Base-by-base conservation (phyloP, 2,888 invertebrate genomes). In the Eupithecia pulchellata region DNA sequence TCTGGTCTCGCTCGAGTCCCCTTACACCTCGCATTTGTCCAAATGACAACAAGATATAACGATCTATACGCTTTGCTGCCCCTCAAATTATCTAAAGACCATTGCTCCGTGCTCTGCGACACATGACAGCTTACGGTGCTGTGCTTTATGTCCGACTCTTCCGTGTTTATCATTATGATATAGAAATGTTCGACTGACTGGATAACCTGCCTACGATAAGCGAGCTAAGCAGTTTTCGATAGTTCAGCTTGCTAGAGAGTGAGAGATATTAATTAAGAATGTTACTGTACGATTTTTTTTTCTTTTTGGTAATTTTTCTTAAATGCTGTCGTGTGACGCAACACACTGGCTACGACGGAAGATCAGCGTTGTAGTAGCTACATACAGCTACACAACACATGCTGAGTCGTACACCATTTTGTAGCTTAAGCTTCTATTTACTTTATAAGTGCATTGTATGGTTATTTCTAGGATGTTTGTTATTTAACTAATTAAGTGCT, bases 21-120 rank as follows among this genome's bases (percentile, higher is more conserved):
- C 68, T 71, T 78, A 73, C 77, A 74, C 75, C 76, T 80, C 82
- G 72, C 77, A 78, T 75, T 81, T 81, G 87, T 86, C 88, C 89
- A 90, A 89, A 89, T 85, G 90, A 89, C 89, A 87, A 86, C 82
- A 80, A 82, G 84, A 81, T 79, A 77, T 92, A 93, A 93, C 88
- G 91, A 92, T 93, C 94, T 94, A 88, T 90, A 93, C 93, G 94
- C 90, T 91, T 88, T 91, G 93, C 80, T 93, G 93, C 89, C 82
- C 87, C 84, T 88, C 91, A 90, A 93, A 93, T 93, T 91, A 86
- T 91, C 90, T 83, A 82, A 80, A 89, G 93, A 91, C 92, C 91
- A 91, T 88, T 91, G 93, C 93, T 92, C 93, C 82, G 86, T 91
- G 91, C 85, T 84, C 91, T 82, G 80, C 89, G 89, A 86, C 88